Evolutionary conservation across 2,888 invertebrate genomes (phyloP).

Genomic region (Andrena marginata): DNA sequence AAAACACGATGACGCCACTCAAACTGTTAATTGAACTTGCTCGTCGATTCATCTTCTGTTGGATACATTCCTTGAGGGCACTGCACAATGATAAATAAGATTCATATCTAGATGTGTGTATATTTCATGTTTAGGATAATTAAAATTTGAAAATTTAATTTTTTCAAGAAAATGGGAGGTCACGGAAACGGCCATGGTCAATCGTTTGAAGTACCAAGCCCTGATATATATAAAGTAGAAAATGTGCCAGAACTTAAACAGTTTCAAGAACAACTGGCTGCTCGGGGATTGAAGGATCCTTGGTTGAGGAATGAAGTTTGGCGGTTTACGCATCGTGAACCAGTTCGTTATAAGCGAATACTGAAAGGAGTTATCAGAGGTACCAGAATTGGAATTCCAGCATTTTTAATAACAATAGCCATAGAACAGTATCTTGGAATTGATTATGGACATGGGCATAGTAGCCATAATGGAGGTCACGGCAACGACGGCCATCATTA

Average conservation of each 20-base stretch:
- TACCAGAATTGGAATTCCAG: conserved; percentile 87
- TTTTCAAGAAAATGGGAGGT: conserved; percentile 85
- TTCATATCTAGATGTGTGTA: background rate
- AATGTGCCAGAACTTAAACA: conserved; percentile 89
- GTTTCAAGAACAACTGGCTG: conserved; percentile 88
- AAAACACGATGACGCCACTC: no score
- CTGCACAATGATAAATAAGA: no score
- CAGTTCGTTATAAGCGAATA: conserved; percentile 80
- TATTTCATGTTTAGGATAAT: background rate
- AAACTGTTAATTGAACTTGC: no score
- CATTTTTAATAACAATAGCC: conserved; percentile 87
- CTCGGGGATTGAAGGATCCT: conserved; percentile 92
- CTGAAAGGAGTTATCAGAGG: conserved; percentile 88
- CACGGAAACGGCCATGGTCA: conserved; percentile 83
- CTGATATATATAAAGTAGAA: conserved; percentile 90
- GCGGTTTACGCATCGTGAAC: conserved; percentile 88
- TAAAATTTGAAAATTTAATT: background rate
- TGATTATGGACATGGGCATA: conserved; percentile 85
- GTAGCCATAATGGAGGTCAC: conserved; percentile 44
- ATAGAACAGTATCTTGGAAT: conserved; percentile 84
- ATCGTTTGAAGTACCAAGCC: conserved; percentile 89
- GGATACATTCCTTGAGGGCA: no score
- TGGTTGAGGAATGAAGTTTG: conserved; percentile 96
- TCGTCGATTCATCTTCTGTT: no score
- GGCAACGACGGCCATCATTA: conserved; percentile 68